These are phyloP conservation scores for Leucophenga maculata DNA, from an alignment of 2,888 invertebrate species.

Conservation along the genomic window DNA sequence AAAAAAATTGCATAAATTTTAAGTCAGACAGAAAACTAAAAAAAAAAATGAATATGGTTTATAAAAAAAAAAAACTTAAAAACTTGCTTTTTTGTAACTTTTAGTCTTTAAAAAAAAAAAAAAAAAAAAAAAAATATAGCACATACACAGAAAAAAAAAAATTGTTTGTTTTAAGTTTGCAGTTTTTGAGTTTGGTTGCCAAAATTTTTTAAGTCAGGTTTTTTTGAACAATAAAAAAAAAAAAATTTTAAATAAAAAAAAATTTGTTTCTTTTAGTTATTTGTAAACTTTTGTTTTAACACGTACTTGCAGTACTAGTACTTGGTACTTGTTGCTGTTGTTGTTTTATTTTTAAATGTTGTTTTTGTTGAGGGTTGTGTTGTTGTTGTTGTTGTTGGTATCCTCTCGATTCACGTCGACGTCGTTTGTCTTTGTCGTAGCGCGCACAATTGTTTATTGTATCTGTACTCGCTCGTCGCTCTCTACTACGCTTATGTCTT, in stretches of 20 bases:
- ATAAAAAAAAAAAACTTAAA: neutral
- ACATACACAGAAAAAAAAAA: constrained; percentile 14
- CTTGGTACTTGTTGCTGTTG: constrained; percentile 25
- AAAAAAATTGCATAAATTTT: neutral
- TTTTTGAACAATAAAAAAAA: too few species aligned
- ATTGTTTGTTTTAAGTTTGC: neutral
- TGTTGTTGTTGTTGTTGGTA: constrained; percentile 13
- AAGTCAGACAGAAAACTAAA: neutral
- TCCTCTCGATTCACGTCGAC: constrained; percentile 1
- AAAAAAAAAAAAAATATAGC: neutral
- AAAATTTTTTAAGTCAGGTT: too few species aligned
- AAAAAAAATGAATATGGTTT: neutral
- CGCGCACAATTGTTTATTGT: constrained; percentile 4
- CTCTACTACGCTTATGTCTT: constrained; percentile 62
- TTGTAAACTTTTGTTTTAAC: neutral
- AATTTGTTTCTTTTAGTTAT: neutral
- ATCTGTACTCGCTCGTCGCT: constrained; percentile 37
- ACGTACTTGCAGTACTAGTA: neutral
- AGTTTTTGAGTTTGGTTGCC: neutral
- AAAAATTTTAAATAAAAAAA: constrained; percentile 14
- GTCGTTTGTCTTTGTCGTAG: constrained; percentile 26
- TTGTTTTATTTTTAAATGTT: constrained; percentile 24
- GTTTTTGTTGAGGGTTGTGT: neutral
- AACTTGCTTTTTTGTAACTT: neutral
- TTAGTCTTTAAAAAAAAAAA: neutral